Evolutionary conservation across 2,113 vertebrate species (phyloP).

Genomic region (Oreochromis aureus): DNA sequence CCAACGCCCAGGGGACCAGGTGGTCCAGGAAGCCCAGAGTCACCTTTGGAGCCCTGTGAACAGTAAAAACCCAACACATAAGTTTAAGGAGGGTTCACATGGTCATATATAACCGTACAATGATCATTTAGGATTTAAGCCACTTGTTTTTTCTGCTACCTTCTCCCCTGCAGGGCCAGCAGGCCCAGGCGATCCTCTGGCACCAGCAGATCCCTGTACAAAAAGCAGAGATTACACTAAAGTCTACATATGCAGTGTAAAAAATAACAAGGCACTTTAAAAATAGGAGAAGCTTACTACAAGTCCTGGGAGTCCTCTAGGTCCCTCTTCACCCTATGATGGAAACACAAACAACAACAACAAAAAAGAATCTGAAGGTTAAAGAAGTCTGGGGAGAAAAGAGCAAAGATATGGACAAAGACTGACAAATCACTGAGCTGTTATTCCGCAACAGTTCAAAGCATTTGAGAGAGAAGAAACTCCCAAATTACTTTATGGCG

Average conservation of each 20-base stretch:
- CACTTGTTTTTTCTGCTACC: slow-evolving; percentile 64
- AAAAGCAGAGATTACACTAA: neutral
- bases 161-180: slow-evolving; percentile 78
- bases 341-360: neutral
- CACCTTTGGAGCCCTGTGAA: slow-evolving; percentile 68
- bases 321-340: slow-evolving; percentile 67
- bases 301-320: slow-evolving; percentile 59
- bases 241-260: neutral
- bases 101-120: neutral
- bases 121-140: neutral
- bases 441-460: neutral
- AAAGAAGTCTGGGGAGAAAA: neutral
- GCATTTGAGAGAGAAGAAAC: neutral
- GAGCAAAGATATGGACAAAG: neutral
- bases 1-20: slow-evolving; percentile 73
- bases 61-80: neutral
- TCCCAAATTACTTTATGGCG: neutral
- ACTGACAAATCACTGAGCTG: neutral
- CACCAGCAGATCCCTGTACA: slow-evolving; percentile 77
- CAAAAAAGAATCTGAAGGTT: neutral
- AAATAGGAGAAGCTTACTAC: slow-evolving; percentile 51
- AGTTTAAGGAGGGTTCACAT: neutral
- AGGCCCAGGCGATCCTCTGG: slow-evolving; percentile 71
- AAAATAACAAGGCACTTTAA: neutral
- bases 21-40: slow-evolving; percentile 74